Conservation (phyloP, 2,888 invertebrate genomes). For the Leucozona laternaria region DNA sequence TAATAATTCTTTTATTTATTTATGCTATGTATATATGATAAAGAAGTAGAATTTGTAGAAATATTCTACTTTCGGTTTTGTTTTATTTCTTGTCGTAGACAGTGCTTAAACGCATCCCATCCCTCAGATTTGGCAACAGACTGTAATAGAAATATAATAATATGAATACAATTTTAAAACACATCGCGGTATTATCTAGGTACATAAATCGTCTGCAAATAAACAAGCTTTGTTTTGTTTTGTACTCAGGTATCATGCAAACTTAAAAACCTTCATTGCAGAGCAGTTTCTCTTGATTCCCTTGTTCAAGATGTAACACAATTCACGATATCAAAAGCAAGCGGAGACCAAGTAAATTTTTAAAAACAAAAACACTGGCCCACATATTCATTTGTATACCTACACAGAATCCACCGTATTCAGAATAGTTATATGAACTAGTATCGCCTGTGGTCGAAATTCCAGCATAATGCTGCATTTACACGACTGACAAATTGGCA, state of each 20-base stretch:
- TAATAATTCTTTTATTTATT: not conserved
- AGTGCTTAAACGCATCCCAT: constrained; percentile 96
- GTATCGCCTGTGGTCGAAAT: too few relatives aligned
- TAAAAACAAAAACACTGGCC: not conserved
- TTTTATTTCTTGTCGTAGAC: constrained; percentile 94
- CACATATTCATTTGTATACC: not conserved
- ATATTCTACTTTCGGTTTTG: constrained; percentile 62
- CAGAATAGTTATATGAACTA: too few relatives aligned
- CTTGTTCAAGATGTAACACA: not conserved
- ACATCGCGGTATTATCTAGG: too few relatives aligned
- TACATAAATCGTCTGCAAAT: too few relatives aligned
- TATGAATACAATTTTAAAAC: not conserved
- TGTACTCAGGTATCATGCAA: not conserved
- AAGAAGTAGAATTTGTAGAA: not conserved
- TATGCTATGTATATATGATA: not conserved
- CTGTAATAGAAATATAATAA: constrained; percentile 85
- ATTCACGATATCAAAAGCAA: constrained; percentile 5
- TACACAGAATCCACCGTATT: not conserved
- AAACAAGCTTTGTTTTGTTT: not conserved
- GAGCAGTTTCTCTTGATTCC: not conserved
- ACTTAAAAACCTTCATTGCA: not conserved
- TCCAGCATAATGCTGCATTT: too few relatives aligned
- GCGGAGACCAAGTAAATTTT: not conserved
- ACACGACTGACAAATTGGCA: too few relatives aligned
- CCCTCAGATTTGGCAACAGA: constrained; percentile 94